Percentiles rank a stretch among this genome's conserved stretches.
Evolutionary conservation across 2,888 invertebrate genomes (phyloP).

Genomic region (Harpalus rubripes): DNA sequence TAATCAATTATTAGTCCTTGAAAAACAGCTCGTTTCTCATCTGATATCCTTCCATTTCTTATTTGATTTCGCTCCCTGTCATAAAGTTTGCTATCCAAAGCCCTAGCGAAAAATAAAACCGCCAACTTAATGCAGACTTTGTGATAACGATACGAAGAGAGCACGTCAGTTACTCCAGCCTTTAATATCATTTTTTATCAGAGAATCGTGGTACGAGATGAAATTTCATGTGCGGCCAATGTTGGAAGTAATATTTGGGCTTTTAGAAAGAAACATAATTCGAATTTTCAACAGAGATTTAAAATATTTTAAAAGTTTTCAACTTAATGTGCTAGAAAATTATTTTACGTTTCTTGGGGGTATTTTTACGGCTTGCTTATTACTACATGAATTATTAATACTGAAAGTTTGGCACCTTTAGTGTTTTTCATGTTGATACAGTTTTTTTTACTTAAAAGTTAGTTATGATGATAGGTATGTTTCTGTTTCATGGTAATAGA

Average conservation of each 20-base stretch:
- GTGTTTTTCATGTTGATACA: not conserved
- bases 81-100: slow-evolving; percentile 35
- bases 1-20: too few species aligned
- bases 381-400: slow-evolving; percentile 14
- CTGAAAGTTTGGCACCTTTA: not conserved
- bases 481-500: too few species aligned
- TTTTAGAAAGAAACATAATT: not conserved
- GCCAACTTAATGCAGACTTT: slow-evolving; percentile 27
- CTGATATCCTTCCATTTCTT: too few species aligned
- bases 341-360: slow-evolving; percentile 1
- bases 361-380: slow-evolving; percentile 23
- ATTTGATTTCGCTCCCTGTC: not conserved
- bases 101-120: slow-evolving; percentile 33
- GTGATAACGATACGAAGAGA: slow-evolving; percentile 21
- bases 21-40: too few species aligned
- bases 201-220: slow-evolving; percentile 8
- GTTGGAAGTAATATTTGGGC: too few species aligned
- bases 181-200: slow-evolving; percentile 45
- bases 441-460: not conserved
- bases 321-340: slow-evolving; percentile 28
- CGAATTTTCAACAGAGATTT: not conserved
- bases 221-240: slow-evolving; percentile 30
- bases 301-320: slow-evolving; percentile 7
- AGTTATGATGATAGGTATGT: too few species aligned
- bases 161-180: slow-evolving; percentile 24